These are phyloP conservation scores for Drosophila truncata DNA, from an alignment of 1,140 invertebrate species.

Conservation along the genomic window DNA sequence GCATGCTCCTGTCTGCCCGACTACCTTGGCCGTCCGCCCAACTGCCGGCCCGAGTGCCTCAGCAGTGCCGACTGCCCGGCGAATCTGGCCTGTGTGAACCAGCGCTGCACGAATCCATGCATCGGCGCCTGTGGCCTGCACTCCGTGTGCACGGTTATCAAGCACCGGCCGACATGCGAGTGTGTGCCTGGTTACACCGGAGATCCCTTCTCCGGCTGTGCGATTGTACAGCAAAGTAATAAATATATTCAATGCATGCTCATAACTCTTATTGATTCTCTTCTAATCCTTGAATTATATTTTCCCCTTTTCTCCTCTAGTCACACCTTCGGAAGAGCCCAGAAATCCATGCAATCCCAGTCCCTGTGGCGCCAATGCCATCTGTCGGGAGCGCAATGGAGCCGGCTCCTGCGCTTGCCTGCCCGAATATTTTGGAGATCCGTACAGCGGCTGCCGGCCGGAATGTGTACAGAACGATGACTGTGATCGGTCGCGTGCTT, in stretches of 20 bases:
- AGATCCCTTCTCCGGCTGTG: constrained; percentile 90
- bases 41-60: constrained; percentile 92
- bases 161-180: constrained; percentile 91
- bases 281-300: constrained; percentile 28
- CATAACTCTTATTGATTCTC: background rate
- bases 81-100: constrained; percentile 91
- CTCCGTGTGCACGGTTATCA: constrained; percentile 91
- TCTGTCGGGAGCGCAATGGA: constrained; percentile 91
- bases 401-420: constrained; percentile 92
- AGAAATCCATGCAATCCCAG: constrained; percentile 90
- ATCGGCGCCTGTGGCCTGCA: constrained; percentile 91
- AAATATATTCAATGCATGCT: constrained; percentile 16
- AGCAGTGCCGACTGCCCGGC: constrained; percentile 90
- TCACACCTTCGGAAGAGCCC: constrained; percentile 84
- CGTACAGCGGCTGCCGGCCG: constrained; percentile 90
- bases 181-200: constrained; percentile 91
- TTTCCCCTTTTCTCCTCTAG: constrained; percentile 33
- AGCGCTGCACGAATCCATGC: constrained; percentile 93
- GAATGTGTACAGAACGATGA: constrained; percentile 91
- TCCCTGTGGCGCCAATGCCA: constrained; percentile 92
- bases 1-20: constrained; percentile 91
- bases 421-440: constrained; percentile 91
- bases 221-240: constrained; percentile 85
- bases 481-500: constrained; percentile 89
- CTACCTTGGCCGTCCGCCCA: constrained; percentile 91